Base-by-base conservation (phyloP, 2,797 vertebrate species). In the Bryconaethiops microstoma region DNA sequence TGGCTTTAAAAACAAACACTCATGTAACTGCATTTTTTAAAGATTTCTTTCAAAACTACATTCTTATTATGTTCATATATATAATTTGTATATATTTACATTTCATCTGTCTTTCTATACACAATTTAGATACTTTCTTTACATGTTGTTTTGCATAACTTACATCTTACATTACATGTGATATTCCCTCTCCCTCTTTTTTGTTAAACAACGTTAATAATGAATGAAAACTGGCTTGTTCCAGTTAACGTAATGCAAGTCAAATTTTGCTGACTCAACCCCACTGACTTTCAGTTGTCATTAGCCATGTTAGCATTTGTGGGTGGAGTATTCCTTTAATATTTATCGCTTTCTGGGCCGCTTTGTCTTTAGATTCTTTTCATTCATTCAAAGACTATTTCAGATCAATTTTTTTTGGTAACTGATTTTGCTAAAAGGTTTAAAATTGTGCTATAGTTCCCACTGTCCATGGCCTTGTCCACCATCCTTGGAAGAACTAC, bases 1-100 rank as follows among this genome's bases (percentile, higher is more conserved):
- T 72, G 23, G 39, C 6, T 65, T 52, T 77, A 62, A 9, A 52
- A 54, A 69, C 48, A 80, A 62, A 50, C 52, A 1, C 35, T 40
- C 13, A 40, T 48, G 16, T 2, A 68, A 21, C 19, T 50, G 16
- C 19, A n/a, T 40, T 48, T 52, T 45, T 35, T 35, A 3, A 17
- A 5, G 50, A 50, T 13, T 70, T 23, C 21, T 42, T 70, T 78
- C 57, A 76, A 86, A 86, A 86, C 71, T 81, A 84, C 75, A 78
- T 68, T 74, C 69, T 50, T 72, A 65, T 65, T 74, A 65, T 70
- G 12, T 75, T n/a, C 57, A 74, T 82, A 80, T 78, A 74, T 52
- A 59, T 77, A 19, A 69, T 67, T 62, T 75, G 54, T 67, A 42
- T 54, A 79, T 82, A 83, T 87, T 78, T 87, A 87, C 81, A 87